Evolutionary conservation across 2,888 invertebrate genomes (phyloP).

Genomic region (Rhimphoctona megacephalus): DNA sequence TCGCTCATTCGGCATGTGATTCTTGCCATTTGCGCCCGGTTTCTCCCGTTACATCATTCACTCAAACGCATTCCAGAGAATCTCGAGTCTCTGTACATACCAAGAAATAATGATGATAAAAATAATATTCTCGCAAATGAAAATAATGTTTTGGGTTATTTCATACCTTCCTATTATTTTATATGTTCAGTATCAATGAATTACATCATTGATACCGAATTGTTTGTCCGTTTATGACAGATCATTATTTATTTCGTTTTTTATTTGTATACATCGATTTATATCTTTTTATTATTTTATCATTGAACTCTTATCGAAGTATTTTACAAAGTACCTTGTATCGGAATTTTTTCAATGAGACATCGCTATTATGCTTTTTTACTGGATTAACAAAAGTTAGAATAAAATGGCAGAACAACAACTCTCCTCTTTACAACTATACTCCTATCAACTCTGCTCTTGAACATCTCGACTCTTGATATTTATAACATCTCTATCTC

Average conservation of each 20-base stretch:
- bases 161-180: neutral
- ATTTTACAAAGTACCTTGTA: no score
- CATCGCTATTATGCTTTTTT: no score
- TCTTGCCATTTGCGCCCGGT: slow-evolving; percentile 46
- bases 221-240: neutral
- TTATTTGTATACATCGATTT: no score
- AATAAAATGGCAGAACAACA: no score
- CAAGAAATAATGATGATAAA: neutral
- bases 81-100: neutral
- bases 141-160: neutral
- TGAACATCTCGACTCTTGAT: no score
- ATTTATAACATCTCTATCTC: no score
- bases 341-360: no score
- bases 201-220: neutral
- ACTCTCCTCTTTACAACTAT: no score
- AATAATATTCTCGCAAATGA: neutral
- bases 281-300: no score
- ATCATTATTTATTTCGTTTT: neutral
- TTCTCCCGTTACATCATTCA: slow-evolving; percentile 68
- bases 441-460: no score
- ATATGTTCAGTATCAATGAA: neutral
- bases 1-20: slow-evolving; percentile 22
- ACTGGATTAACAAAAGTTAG: no score
- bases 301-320: no score
- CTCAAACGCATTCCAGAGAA: neutral